A percentile compares a stretch with the other conserved stretches of the same genome.
These are phyloP conservation scores for Ameiurus melas DNA, from an alignment of 2,113 vertebrate genomes.

Conservation along the genomic window DNA sequence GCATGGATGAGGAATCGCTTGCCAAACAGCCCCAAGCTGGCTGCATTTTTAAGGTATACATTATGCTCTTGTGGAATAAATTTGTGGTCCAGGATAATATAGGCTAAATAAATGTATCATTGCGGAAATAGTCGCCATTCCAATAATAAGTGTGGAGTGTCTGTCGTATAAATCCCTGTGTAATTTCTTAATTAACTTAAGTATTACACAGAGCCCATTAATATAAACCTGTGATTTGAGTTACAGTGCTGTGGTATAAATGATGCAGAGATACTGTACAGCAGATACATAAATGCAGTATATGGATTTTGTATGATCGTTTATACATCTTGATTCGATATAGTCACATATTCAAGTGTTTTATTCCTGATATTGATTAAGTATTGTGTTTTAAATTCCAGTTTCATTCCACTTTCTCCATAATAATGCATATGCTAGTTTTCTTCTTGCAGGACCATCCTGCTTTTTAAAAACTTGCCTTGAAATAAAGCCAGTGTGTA, in stretches of 20 bases:
- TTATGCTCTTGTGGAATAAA: background rate
- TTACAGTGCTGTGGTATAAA: background rate
- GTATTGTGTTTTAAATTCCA: background rate
- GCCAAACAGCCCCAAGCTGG: constrained; percentile 79
- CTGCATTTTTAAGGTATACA: constrained; percentile 81
- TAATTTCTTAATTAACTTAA: background rate
- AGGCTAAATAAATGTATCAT: background rate
- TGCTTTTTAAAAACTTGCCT: background rate
- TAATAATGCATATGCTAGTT: background rate
- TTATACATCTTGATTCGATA: background rate
- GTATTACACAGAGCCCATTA: background rate
- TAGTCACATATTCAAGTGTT: background rate
- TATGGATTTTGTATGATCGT: too few species aligned
- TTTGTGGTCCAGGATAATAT: too few species aligned
- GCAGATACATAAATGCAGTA: background rate
- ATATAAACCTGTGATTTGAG: background rate
- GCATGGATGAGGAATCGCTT: constrained; percentile 70
- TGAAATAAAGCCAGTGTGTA: background rate
- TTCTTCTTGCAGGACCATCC: background rate
- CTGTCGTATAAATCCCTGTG: background rate
- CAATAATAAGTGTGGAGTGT: background rate
- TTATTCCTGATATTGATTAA: background rate
- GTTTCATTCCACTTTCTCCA: background rate
- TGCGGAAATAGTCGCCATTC: background rate
- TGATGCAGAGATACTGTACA: background rate